These are phyloP conservation scores for Drosophila prosaltans DNA, from an alignment of 1,140 invertebrate species.

Conservation along the genomic window DNA sequence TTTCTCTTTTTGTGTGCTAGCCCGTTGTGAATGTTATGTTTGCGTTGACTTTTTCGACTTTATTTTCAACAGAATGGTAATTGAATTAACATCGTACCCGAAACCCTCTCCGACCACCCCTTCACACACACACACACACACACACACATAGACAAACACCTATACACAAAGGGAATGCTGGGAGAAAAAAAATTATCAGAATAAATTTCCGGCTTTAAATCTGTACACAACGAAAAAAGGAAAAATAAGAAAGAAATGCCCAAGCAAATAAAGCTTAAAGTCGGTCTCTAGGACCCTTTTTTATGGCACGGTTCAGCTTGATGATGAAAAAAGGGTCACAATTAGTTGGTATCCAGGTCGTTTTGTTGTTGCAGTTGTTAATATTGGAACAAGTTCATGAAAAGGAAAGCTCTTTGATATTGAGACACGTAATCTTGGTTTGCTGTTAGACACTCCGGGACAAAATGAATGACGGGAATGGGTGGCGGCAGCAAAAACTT, in stretches of 20 bases:
- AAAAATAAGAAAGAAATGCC: conserved; percentile 23
- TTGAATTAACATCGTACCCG: conserved; percentile 53
- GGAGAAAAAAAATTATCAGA: conserved; percentile 49
- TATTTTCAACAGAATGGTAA: conserved; percentile 42
- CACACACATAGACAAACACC: conserved; percentile 12
- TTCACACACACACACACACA: conserved; percentile 16
- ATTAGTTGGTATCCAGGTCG: conserved; percentile 58
- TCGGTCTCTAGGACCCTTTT: conserved; percentile 35
- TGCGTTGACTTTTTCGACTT: conserved; percentile 33
- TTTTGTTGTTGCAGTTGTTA: conserved; percentile 44
- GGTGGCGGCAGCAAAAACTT: conserved; percentile 24
- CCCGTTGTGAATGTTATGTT: conserved; percentile 23
- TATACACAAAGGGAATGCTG: conserved; percentile 1
- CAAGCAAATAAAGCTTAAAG: conserved; percentile 17
- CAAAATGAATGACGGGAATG: not conserved
- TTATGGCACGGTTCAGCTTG: conserved; percentile 15
- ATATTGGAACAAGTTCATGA: conserved; percentile 54
- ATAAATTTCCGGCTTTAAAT: conserved; percentile 57
- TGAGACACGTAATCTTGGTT: conserved; percentile 59
- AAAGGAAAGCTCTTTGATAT: conserved; percentile 40
- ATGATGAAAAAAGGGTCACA: conserved; percentile 64
- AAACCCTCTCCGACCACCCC: not conserved
- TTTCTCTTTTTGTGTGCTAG: conserved; percentile 14
- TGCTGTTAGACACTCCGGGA: conserved; percentile 64
- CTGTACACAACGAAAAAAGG: not conserved